Evolutionary conservation across 2,113 vertebrate species (phyloP).

Genomic region (Entosphenus tridentatus): DNA sequence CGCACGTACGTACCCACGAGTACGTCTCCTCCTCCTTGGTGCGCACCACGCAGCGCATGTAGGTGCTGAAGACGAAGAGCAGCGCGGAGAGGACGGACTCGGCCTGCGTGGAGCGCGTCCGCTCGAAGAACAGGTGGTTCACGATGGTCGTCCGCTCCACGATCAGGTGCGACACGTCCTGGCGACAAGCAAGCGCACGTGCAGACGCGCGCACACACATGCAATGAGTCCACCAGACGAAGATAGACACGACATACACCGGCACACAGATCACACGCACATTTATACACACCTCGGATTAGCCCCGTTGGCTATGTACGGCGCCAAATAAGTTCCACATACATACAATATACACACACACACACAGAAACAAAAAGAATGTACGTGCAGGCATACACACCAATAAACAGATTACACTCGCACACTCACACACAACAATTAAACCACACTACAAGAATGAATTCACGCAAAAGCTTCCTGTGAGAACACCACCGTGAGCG

Average conservation of each 20-base stretch:
- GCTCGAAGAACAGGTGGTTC: constrained; percentile 76
- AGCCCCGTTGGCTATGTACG: too few relatives aligned
- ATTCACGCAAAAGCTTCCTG: too few relatives aligned
- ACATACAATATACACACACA: too few relatives aligned
- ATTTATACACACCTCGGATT: too few relatives aligned
- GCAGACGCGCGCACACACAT: background rate
- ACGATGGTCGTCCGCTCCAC: constrained; percentile 98
- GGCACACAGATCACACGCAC: too few relatives aligned
- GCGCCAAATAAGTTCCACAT: too few relatives aligned
- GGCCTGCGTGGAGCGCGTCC: constrained; percentile 32
- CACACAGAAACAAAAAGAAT: too few relatives aligned
- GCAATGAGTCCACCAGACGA: background rate
- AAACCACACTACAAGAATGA: too few relatives aligned
- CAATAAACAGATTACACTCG: background rate
- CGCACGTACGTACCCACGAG: constrained; percentile 51
- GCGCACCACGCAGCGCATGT: constrained; percentile 73
- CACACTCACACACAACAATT: background rate
- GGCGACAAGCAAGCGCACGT: background rate
- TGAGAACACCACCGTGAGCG: background rate
- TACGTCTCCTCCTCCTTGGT: constrained; percentile 95
- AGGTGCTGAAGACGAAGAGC: constrained; percentile 58
- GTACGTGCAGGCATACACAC: background rate
- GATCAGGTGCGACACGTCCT: constrained; percentile 78
- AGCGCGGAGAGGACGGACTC: constrained; percentile 54
- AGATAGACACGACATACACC: too few relatives aligned